Evolutionary conservation across 2,797 vertebrate genomes (phyloP).

Genomic region (Notamacropus eugenii): DNA sequence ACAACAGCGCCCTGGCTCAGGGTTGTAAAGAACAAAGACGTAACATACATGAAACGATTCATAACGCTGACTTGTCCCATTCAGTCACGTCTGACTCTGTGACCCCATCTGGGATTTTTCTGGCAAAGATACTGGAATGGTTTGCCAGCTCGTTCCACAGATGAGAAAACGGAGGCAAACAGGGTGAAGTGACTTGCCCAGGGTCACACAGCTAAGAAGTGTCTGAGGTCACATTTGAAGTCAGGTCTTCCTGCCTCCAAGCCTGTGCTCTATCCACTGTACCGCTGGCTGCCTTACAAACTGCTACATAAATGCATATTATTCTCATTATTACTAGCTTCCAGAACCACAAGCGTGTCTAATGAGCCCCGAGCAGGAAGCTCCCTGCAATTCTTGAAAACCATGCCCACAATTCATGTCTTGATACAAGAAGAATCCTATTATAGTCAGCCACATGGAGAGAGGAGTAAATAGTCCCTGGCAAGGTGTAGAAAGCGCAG

Average conservation of each 20-base stretch:
- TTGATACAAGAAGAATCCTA: neutral
- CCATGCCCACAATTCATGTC: neutral
- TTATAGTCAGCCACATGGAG: slow-evolving; percentile 31
- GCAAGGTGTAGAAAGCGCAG: neutral
- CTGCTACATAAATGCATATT: neutral
- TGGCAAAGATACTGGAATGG: neutral
- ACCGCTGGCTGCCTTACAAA: neutral
- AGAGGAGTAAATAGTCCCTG: neutral
- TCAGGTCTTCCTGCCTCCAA: neutral
- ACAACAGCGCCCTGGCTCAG: neutral
- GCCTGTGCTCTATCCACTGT: neutral
- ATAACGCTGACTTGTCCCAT: neutral
- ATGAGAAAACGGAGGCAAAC: neutral
- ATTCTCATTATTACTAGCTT: slow-evolving; percentile 48
- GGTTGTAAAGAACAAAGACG: neutral
- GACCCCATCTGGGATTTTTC: neutral
- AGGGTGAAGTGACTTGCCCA: neutral
- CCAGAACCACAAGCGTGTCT: slow-evolving; percentile 68
- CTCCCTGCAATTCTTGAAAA: slow-evolving; percentile 53
- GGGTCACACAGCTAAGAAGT: neutral
- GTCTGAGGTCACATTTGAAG: neutral
- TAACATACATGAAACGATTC: neutral
- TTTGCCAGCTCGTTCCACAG: neutral
- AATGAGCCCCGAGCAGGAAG: neutral
- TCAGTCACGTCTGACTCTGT: neutral